Conservation (phyloP, 2,797 vertebrate genomes). For the Pantherophis alleghaniensis region DNA sequence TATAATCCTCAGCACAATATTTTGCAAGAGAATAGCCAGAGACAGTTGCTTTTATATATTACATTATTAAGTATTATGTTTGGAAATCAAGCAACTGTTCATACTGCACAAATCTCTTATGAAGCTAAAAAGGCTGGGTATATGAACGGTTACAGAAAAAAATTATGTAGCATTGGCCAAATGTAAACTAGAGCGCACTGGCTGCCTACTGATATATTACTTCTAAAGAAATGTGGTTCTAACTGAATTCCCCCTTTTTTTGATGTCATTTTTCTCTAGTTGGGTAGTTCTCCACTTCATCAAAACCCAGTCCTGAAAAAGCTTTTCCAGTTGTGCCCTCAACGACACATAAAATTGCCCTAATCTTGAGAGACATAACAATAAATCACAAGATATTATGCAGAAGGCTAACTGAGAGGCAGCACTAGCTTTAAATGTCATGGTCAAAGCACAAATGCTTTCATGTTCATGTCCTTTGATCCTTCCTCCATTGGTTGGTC, state of each 20-base stretch:
- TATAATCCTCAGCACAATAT: neutral
- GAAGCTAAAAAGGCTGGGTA: slow-evolving; percentile 30
- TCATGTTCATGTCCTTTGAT: neutral
- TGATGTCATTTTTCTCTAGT: neutral
- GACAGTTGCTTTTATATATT: neutral
- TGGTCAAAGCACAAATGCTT: neutral
- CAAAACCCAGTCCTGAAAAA: neutral
- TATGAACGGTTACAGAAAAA: slow-evolving; percentile 48
- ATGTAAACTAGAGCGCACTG: slow-evolving; percentile 41
- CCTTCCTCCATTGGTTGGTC: neutral
- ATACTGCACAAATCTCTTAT: slow-evolving; percentile 26
- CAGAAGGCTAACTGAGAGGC: neutral
- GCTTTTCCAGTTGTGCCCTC: neutral
- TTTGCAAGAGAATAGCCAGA: neutral
- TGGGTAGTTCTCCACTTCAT: neutral
- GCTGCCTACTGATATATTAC: slow-evolving; percentile 11
- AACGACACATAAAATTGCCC: neutral
- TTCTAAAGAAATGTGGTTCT: neutral
- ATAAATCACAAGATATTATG: neutral
- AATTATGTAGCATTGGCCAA: slow-evolving; percentile 43
- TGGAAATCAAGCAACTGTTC: slow-evolving; percentile 10
- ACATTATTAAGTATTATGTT: neutral
- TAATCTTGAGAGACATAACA: neutral
- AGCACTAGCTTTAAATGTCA: neutral
- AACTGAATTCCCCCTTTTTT: neutral